Evolutionary conservation across 2,797 vertebrate species (phyloP), one percentile per base, ranked within the genome.

Genomic region (Cuniculus paca): DNA sequence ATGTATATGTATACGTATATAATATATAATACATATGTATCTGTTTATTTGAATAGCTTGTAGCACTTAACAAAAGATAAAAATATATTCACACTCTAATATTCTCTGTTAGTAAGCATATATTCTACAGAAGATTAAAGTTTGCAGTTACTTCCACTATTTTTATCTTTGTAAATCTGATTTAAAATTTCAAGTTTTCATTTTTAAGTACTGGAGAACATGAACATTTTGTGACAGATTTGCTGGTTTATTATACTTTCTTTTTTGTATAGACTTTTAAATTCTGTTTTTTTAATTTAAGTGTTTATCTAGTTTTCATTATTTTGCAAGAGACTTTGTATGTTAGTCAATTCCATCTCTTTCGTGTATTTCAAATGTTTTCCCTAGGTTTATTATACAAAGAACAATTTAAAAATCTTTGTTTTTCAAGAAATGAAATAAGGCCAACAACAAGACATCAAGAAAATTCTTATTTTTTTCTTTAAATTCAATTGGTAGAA

Each of bases 361-460:
- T n/a, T 68, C 12, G 58, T 36, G n/a, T 63, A 56, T 65, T 91
- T 85, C 70, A 81, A 83, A 78, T n/a, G 1, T 72, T 42, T 84
- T 26, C 36, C 8, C 13, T 48, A 26, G 52, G 7, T 79, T 94
- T 50, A 14, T 14, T 34, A 58, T 56, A 60, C 3, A 82, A 63
- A 78, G 1, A 84, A 82, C 34, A 86, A 60, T 13, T 24, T 65
- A 74, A 61, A 68, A 45, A 82, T 54, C 20, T 75, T 80, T 75
- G 20, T 24, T 93, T 85, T 79, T 39, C 52, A 54, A 16, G 81
- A 72, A 96, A 24, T 28, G 63, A 65, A 94, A 22, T 92, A 89
- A 92, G 17, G 36, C 31, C 63, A 94, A n/a, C 6, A 36, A 72
- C 1, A 36, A 34, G 28, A 26, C 13, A 68, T 61, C 36, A 89